phyloP scores from a whole-genome alignment of 2,888 invertebrate species.

The Philonicus albiceps region DNA sequence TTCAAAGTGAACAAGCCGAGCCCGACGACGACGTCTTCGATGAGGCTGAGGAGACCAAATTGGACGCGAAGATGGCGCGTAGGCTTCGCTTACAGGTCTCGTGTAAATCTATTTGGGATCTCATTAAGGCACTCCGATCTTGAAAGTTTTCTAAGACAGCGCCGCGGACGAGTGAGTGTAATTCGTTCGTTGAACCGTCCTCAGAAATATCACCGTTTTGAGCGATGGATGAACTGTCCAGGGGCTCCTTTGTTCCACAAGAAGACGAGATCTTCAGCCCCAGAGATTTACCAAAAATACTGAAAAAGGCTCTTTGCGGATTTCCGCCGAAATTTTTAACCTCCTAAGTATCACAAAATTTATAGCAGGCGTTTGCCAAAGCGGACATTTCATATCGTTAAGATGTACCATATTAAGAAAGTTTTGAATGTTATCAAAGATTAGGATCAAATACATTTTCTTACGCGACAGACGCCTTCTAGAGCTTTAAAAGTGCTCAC shows the following conservation, averaged over 20 bases:
- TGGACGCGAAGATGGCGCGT: constrained; percentile 39
- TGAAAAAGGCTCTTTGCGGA: neutral
- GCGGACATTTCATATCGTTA: neutral
- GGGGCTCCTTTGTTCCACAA: neutral
- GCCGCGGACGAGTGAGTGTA: constrained; percentile 21
- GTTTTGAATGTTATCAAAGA: neutral
- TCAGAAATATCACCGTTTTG: neutral
- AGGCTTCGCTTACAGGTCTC: constrained; percentile 40
- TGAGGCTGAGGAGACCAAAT: constrained; percentile 19
- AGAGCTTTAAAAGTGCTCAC: neutral
- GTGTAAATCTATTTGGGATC: constrained; percentile 39
- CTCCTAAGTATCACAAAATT: neutral
- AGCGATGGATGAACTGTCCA: neutral
- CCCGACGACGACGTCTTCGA: neutral
- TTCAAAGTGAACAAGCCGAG: constrained; percentile 17
- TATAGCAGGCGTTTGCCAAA: neutral
- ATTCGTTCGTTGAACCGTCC: constrained; percentile 38
- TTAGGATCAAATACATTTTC: neutral
- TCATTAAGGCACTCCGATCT: constrained; percentile 36
- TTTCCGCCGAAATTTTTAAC: neutral
- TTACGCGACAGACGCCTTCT: neutral
- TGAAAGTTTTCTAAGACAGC: constrained; percentile 20
- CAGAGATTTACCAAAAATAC: neutral
- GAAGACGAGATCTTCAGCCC: neutral
- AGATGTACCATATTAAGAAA: neutral